Conservation (phyloP, 1,140 invertebrate genomes). For the Drosophila quadrilineata region DNA sequence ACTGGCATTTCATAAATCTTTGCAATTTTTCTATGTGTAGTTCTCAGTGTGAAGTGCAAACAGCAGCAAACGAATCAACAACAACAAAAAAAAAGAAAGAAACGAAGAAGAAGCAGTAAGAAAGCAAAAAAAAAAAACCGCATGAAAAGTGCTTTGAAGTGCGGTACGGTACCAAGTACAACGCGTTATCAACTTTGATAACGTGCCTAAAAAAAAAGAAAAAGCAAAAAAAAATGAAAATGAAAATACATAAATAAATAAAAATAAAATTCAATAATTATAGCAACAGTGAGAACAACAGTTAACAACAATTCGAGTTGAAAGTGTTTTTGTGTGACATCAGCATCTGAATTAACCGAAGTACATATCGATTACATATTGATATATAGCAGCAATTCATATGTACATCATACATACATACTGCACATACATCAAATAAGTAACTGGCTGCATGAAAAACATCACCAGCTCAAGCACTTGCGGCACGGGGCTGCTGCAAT, state of each 20-base stretch:
- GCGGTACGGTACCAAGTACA: conserved; percentile 30
- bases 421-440: conserved; percentile 11
- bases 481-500: conserved; percentile 76
- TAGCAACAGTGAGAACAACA: conserved; percentile 27
- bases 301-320: neutral
- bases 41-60: conserved; percentile 40
- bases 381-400: neutral
- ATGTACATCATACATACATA: neutral
- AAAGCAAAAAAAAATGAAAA: no score
- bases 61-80: conserved; percentile 17
- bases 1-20: conserved; percentile 33
- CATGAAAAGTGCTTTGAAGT: conserved; percentile 28
- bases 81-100: conserved; percentile 3
- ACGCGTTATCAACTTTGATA: conserved; percentile 29
- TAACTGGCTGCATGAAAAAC: conserved; percentile 80
- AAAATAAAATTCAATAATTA: no score
- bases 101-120: neutral
- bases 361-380: neutral
- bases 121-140: conserved; percentile 9
- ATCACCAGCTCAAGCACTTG: conserved; percentile 79
- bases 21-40: conserved; percentile 38
- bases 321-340: conserved; percentile 38
- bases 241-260: no score
- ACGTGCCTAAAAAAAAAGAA: no score
- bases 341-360: conserved; percentile 43